Percentiles rank a stretch among this genome's conserved stretches.
Evolutionary conservation across 2,888 invertebrate species (phyloP).

Genomic region (Ornithoptera priamus): DNA sequence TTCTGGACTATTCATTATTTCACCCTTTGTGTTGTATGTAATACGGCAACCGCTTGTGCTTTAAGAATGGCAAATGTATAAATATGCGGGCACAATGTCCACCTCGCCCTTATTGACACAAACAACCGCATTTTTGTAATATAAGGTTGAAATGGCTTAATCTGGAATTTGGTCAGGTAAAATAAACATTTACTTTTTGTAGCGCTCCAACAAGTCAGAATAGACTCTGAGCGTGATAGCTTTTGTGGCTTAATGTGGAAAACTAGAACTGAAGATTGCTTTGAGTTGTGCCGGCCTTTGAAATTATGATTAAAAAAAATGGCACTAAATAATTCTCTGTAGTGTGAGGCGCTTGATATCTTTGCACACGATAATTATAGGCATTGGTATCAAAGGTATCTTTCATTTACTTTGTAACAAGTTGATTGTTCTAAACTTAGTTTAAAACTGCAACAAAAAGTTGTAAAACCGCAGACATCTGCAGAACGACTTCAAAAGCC

Average conservation of each 20-base stretch:
- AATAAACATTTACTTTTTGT: conserved; percentile 62
- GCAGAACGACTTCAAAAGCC: conserved; percentile 37
- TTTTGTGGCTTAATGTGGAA: conserved; percentile 33
- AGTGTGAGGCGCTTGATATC: conserved; percentile 25
- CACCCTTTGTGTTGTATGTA: conserved; percentile 70
- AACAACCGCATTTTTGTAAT: conserved; percentile 64
- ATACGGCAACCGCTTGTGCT: conserved; percentile 58
- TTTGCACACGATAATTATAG: conserved; percentile 22
- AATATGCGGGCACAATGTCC: conserved; percentile 59
- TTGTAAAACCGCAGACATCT: conserved; percentile 10
- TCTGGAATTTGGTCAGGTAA: conserved; percentile 67
- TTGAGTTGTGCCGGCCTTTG: conserved; percentile 29
- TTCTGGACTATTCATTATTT: conserved; percentile 77
- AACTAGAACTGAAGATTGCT: conserved; percentile 27
- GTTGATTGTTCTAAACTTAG: background rate
- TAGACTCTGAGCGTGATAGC: conserved; percentile 37
- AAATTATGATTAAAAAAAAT: conserved; percentile 28
- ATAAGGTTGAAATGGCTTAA: conserved; percentile 65
- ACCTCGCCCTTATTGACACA: conserved; percentile 61
- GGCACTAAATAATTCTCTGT: conserved; percentile 20
- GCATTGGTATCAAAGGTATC: conserved; percentile 1
- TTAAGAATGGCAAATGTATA: conserved; percentile 55
- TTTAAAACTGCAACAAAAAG: conserved; percentile 20
- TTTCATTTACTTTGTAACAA: background rate
- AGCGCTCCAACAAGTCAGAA: conserved; percentile 50